Percentiles rank a stretch among this genome's conserved stretches.
Conservation (phyloP, 2,888 invertebrate genomes). For the Meliscaeva auricollis region DNA sequence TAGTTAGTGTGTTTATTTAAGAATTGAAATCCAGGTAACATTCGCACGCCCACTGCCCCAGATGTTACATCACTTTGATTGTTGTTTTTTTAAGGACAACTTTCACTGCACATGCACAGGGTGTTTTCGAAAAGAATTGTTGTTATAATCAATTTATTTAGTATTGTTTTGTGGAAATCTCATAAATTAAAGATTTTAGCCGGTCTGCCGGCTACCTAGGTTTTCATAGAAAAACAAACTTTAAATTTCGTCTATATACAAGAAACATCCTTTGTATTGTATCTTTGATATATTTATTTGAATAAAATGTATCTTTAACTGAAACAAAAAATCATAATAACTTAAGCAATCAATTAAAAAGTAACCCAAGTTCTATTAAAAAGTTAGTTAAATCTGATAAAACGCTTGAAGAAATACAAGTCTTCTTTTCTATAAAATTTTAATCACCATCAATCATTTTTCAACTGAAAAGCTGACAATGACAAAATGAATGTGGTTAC, state of each 20-base stretch:
- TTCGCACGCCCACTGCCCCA: conserved; percentile 9
- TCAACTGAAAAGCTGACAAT: conserved; percentile 17
- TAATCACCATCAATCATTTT: conserved; percentile 31
- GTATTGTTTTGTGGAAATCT: too few species aligned
- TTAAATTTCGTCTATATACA: too few species aligned
- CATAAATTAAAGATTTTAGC: too few species aligned
- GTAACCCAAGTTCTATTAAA: background rate
- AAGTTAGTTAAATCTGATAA: background rate
- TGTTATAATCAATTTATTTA: too few species aligned
- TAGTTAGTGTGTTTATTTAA: conserved; percentile 7
- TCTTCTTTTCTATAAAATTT: conserved; percentile 3
- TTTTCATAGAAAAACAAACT: too few species aligned
- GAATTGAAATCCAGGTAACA: background rate
- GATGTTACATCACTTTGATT: conserved; percentile 37
- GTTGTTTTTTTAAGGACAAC: conserved; percentile 7
- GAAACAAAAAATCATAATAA: too few species aligned
- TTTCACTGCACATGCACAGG: background rate
- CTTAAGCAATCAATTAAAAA: background rate
- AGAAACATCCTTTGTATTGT: too few species aligned
- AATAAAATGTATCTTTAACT: too few species aligned
- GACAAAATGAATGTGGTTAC: conserved; percentile 1
- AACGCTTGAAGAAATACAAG: background rate
- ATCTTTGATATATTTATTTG: too few species aligned
- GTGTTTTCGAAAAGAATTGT: too few species aligned
- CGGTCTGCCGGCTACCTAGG: too few species aligned